Evolutionary conservation across 2,888 invertebrate genomes (phyloP), one percentile per base, ranked within the genome.

Genomic region (Dryobotodes eremita): DNA sequence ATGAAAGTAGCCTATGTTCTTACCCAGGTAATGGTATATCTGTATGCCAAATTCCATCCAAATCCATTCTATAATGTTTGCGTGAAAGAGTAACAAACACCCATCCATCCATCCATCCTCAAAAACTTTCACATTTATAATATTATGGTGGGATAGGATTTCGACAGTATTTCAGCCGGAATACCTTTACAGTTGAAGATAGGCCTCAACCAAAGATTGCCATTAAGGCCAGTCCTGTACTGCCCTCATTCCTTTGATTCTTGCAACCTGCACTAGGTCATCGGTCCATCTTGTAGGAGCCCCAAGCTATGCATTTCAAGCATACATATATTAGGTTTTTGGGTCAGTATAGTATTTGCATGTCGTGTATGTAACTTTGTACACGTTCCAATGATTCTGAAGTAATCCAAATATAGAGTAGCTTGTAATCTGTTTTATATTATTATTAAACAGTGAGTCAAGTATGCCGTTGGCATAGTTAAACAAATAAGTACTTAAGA

Each of bases 401-500:
- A 61, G 11, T 46, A 26, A 10, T 8, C 10, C 2, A 73, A 71
- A 66, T 48, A 66, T 48, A 10, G 69, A 69, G 23, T 53, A 53
- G 53, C 15, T 48, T 11, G 26, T 11, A 6, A 20, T 20, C 3
- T 26, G 20, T 42, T 42, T 42, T 68, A 20, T 59, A 15, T 7
- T 59, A n/a, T 55, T 55, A 55, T 55, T 11, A 55, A 13, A 36
- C 8, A 59, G 50, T 50, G 46, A 20, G 36, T 13, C 36, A 50
- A 79, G 46, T 31, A 20, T 20, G 26, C 17, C 48, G 17, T 26
- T 55, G 26, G 17, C 15, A 79, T 31, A 46, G 13, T 31, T 42
- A 64, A 57, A 62, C 66, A 72, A 71, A 65, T 73, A 26, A 36
- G 15, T 31, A 69, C 71, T 70, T 76, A 88, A 80, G 73, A 74